phyloP scores from a whole-genome alignment of 2,888 invertebrate species.

The Acanthosepion pharaonis region DNA sequence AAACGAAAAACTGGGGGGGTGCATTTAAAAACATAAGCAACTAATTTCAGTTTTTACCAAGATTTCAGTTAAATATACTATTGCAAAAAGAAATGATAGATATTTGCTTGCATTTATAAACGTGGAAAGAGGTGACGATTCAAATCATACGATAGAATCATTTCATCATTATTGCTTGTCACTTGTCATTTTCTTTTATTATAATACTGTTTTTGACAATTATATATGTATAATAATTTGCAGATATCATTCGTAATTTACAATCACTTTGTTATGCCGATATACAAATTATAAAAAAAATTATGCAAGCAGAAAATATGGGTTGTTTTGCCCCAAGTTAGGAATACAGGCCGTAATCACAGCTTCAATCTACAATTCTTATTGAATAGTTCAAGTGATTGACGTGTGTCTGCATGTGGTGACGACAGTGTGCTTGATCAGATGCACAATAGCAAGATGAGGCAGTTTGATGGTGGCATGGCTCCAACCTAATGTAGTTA shows the following conservation, averaged over 20 bases:
- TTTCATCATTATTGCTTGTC: neutral
- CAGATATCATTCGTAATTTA: neutral
- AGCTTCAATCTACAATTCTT: neutral
- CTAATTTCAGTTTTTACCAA: neutral
- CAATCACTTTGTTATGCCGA: neutral
- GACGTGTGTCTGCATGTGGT: conserved; percentile 25
- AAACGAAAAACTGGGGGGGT: neutral
- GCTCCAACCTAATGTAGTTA: conserved; percentile 45
- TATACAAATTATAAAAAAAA: neutral
- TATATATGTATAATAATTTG: neutral
- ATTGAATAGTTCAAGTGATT: neutral
- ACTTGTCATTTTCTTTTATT: neutral
- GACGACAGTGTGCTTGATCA: conserved; percentile 47
- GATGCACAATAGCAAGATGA: conserved; percentile 40
- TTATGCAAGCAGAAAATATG: neutral
- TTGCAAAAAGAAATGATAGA: neutral
- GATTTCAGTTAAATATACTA: neutral
- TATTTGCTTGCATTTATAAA: neutral
- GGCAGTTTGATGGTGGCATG: conserved; percentile 40
- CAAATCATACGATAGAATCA: neutral
- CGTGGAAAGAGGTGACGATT: neutral
- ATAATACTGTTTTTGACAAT: neutral
- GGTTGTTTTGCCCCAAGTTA: neutral
- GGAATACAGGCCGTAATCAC: neutral
- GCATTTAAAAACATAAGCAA: neutral